Percentiles rank a stretch among this genome's conserved stretches.
Conservation (phyloP, 2,888 invertebrate genomes). For the Tipula helvola region DNA sequence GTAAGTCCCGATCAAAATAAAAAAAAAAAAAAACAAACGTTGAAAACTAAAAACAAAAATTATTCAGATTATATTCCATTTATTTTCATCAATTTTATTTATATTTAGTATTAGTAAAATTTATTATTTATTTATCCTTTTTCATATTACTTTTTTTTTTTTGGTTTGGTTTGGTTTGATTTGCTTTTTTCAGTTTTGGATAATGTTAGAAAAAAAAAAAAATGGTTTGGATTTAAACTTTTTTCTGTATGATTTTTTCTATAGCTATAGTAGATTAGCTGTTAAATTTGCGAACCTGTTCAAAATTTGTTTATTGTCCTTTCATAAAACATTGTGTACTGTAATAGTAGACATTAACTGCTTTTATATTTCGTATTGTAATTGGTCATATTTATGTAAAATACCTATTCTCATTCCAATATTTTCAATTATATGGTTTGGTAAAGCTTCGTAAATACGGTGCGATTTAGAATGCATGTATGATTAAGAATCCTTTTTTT, state of each 20-base stretch:
- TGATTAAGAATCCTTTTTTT: no score
- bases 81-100: constrained; percentile 12
- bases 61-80: background rate
- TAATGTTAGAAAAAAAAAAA: background rate
- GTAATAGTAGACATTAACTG: background rate
- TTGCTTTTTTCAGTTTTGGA: background rate
- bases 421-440: background rate
- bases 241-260: background rate
- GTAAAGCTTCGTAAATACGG: no score
- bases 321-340: background rate
- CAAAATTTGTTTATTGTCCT: background rate
- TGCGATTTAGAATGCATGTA: no score
- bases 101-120: constrained; percentile 10
- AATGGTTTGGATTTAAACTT: background rate
- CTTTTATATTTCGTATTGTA: background rate
- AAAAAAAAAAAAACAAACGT: background rate
- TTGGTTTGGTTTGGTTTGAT: constrained; percentile 9
- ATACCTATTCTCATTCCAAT: background rate
- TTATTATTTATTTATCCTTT: constrained; percentile 11
- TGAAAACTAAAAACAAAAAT: background rate
- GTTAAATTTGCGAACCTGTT: background rate
- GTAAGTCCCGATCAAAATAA: constrained; percentile 15
- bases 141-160: constrained; percentile 11
- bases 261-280: background rate
- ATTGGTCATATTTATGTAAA: background rate